Percentiles rank a stretch among this genome's conserved stretches.
Evolutionary conservation across 2,113 vertebrate species (phyloP).

Genomic region (Bujurquina vittata): DNA sequence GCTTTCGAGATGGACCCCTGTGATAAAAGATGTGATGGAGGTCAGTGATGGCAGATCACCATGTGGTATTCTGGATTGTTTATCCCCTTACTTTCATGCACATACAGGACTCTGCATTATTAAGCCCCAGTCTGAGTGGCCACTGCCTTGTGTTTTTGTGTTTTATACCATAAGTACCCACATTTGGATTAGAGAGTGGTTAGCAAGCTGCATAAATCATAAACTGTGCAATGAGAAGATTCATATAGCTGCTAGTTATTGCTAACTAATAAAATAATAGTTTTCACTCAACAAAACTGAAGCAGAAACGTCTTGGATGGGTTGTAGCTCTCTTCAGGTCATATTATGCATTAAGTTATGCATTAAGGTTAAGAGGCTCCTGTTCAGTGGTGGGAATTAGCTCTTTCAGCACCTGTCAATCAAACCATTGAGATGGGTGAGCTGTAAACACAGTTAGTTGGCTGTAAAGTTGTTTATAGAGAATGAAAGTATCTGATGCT

Average conservation of each 20-base stretch:
- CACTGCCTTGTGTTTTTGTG: neutral
- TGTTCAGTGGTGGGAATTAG: neutral
- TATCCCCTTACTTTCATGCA: neutral
- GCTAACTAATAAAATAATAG: neutral
- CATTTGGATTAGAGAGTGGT: too few relatives aligned
- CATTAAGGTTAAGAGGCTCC: neutral
- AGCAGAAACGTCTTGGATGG: neutral
- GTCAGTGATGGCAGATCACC: slow-evolving; percentile 66
- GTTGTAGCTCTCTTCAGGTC: neutral
- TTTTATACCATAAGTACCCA: too few relatives aligned
- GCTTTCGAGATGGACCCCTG: slow-evolving; percentile 95
- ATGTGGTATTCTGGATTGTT: neutral
- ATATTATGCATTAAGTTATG: neutral
- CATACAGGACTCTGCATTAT: neutral
- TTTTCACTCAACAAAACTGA: neutral
- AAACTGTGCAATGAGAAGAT: neutral
- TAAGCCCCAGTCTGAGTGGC: neutral
- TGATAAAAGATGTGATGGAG: slow-evolving; percentile 97
- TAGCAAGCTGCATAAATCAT: neutral
- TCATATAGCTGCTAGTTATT: neutral
- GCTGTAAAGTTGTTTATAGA: neutral
- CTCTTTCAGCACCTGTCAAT: neutral
- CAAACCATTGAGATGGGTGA: neutral
- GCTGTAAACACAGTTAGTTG: neutral
- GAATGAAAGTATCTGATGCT: neutral